Evolutionary conservation across 2,797 vertebrate species (phyloP).

Genomic region (Pangasius sanitwongsei): DNA sequence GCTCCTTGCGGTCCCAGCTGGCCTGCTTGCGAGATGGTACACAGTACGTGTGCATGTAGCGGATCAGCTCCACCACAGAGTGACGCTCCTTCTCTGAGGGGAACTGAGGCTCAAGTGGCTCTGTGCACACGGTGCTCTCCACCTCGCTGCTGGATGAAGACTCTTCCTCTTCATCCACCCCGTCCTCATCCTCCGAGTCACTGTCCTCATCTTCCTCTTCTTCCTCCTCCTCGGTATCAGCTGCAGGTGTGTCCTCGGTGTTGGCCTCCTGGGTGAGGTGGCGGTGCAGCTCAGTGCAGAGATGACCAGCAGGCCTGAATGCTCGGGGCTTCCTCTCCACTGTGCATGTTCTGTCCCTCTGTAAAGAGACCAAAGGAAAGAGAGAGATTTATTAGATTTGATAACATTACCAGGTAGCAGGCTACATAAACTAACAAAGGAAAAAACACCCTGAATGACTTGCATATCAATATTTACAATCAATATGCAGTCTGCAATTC

Average conservation of each 20-base stretch:
- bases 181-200: slow-evolving; percentile 69
- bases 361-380: slow-evolving; percentile 4
- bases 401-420: neutral
- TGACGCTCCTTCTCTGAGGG: slow-evolving; percentile 82
- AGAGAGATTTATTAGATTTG: neutral
- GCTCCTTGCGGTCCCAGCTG: slow-evolving; percentile 70
- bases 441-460: neutral
- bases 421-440: neutral
- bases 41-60: slow-evolving; percentile 99
- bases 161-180: slow-evolving; percentile 71
- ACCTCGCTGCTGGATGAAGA: slow-evolving; percentile 74
- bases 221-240: slow-evolving; percentile 76
- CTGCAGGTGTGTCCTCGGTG: slow-evolving; percentile 59
- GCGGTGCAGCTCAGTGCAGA: slow-evolving; percentile 91
- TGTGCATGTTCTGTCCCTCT: slow-evolving; percentile 67
- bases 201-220: slow-evolving; percentile 61
- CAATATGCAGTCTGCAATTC: neutral
- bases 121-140: slow-evolving; percentile 55
- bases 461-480: neutral
- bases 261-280: slow-evolving; percentile 85
- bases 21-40: slow-evolving; percentile 88
- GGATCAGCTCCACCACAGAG: slow-evolving; percentile 91
- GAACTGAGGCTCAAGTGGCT: slow-evolving; percentile 68
- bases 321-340: slow-evolving; percentile 77
- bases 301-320: slow-evolving; percentile 77